phyloP scores from a whole-genome alignment of 2,797 vertebrate genomes.

The Neoniphon sammara region DNA sequence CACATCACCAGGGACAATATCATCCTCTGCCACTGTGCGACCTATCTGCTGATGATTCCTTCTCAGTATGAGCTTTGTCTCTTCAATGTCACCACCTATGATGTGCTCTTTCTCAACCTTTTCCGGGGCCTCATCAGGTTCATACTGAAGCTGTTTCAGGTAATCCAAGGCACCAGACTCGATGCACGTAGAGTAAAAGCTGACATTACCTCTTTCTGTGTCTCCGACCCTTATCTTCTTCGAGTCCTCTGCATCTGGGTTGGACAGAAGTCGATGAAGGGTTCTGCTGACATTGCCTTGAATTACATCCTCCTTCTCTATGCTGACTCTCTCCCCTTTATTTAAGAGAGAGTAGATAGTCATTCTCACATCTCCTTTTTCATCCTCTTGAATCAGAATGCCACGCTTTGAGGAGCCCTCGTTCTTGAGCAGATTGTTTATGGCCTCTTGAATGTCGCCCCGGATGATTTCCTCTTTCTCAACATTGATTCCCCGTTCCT shows the following conservation, averaged over 20 bases:
- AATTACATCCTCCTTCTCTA: conserved; percentile 85
- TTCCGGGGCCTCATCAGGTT: conserved; percentile 71
- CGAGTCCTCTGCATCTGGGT: conserved; percentile 75
- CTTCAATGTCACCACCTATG: conserved; percentile 88
- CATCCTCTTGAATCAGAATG: conserved; percentile 93
- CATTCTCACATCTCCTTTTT: conserved; percentile 93
- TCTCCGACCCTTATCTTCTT: conserved; percentile 85
- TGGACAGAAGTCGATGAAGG: conserved; percentile 87
- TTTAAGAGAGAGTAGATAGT: conserved; percentile 94
- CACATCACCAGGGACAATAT: conserved; percentile 91
- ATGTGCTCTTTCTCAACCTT: conserved; percentile 82
- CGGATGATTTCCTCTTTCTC: conserved; percentile 88
- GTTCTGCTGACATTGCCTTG: conserved; percentile 88
- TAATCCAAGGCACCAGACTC: conserved; percentile 94
- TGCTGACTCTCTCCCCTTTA: conserved; percentile 75
- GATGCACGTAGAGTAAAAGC: conserved; percentile 94
- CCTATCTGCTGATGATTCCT: conserved; percentile 85
- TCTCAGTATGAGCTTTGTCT: conserved; percentile 86
- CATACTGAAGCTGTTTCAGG: conserved; percentile 87
- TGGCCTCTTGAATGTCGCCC: conserved; percentile 91
- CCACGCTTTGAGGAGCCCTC: conserved; percentile 86
- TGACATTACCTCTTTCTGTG: conserved; percentile 91
- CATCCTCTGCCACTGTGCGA: conserved; percentile 86
- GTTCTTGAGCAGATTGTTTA: conserved; percentile 86
- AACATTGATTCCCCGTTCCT: conserved; percentile 80